Base-by-base conservation (phyloP, 2,113 vertebrate species). In the Microcebus tavaratra region DNA sequence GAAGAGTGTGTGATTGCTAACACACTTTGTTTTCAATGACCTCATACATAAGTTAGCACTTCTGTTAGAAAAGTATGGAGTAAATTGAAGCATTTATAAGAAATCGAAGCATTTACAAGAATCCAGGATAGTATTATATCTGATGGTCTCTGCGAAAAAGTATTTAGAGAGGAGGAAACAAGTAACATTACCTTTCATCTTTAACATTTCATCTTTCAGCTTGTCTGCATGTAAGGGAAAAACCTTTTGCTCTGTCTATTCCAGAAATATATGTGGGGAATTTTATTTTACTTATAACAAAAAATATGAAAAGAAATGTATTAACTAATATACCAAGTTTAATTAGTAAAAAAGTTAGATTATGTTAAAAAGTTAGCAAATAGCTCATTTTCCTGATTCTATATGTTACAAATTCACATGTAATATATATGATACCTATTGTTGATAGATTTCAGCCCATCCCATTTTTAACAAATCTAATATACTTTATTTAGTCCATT, bases 221-320 rank as follows among this genome's bases (percentile, higher is more conserved):
- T 0, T 87, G 12, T 53, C 86, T 89, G 48, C 27, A 42, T 53
- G 42, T 95, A 48, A n/a, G 17, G 31, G 63, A 81, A 76, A 45
- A 92, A 94, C 82, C 15, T n/a, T 89, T 91, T 34, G 7, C 53
- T 95, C 75, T 93, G 94, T 97, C 86, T 97, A 96, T 94, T 82
- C 67, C 34, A 81, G 61, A 91, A 95, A 90, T 80, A 67, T 29
- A 13, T 50, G 17, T 48, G 12, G 73, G 42, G 4, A 0, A 78
- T 88, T 95, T 65, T 50, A 45, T 84, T 90, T 90, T 90, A 90
- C 34, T 88, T 86, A 18, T 31, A 18, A 53, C 79, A 79, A 86
- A 78, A 8, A 90, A 57, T 50, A 79, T 92, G 6, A 70, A 94
- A 93, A 91, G 48, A 53, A 91, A 83, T 73, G 1, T n/a, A 73